Conservation (phyloP, 1,140 invertebrate species). For the Drosophila sucinea region DNA sequence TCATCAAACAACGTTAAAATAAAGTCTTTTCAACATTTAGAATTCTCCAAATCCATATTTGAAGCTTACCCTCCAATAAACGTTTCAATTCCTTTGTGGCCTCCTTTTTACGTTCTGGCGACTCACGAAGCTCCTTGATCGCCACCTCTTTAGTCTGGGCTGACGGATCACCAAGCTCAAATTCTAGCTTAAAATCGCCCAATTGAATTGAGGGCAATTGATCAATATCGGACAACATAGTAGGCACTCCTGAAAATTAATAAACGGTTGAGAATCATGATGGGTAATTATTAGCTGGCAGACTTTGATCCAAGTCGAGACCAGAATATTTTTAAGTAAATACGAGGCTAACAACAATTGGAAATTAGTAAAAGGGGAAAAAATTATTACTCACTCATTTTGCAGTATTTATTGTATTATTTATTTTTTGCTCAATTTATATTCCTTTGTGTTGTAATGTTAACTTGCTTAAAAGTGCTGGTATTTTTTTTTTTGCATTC, state of each 20-base stretch:
- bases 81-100: constrained; percentile 86
- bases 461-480: constrained; percentile 21
- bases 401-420: constrained; percentile 31
- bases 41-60: not conserved
- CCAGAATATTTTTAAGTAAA: constrained; percentile 5
- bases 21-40: too few relatives aligned
- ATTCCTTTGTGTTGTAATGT: constrained; percentile 33
- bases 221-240: constrained; percentile 88
- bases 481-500: constrained; percentile 36
- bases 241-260: constrained; percentile 85
- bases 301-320: constrained; percentile 29
- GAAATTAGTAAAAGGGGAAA: constrained; percentile 47
- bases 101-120: constrained; percentile 86
- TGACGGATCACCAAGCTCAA: constrained; percentile 87
- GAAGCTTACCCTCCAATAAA: constrained; percentile 87
- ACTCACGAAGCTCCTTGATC: constrained; percentile 88
- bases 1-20: too few relatives aligned
- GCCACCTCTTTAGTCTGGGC: constrained; percentile 88
- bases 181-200: constrained; percentile 87
- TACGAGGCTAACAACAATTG: constrained; percentile 23
- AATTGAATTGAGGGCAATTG: constrained; percentile 87
- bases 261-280: constrained; percentile 43
- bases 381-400: constrained; percentile 73
- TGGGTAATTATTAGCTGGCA: constrained; percentile 32
- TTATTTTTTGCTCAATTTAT: constrained; percentile 26